Evolutionary conservation across 1,140 invertebrate species (phyloP).

Genomic region (Bombus breviceps): DNA sequence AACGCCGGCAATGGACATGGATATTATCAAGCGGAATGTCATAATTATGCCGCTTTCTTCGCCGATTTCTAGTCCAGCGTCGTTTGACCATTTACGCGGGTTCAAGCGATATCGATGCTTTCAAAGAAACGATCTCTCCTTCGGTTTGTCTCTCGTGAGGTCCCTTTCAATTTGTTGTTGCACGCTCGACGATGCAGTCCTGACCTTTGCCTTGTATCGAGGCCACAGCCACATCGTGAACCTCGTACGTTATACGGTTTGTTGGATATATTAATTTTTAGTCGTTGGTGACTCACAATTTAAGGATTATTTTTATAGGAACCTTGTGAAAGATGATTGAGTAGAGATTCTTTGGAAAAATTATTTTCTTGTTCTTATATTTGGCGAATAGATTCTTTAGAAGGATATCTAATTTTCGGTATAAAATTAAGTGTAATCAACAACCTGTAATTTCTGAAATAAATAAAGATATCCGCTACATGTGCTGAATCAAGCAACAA

Average conservation of each 20-base stretch:
- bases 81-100: not conserved
- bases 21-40: constrained; percentile 34
- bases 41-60: constrained; percentile 43
- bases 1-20: not conserved
- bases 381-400: too few species aligned
- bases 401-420: too few species aligned
- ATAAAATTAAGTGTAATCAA: too few species aligned
- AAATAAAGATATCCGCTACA: too few species aligned
- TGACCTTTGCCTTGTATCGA: constrained; percentile 36
- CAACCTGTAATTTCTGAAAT: too few species aligned
- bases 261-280: not conserved
- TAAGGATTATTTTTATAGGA: not conserved
- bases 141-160: not conserved
- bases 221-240: not conserved
- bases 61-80: constrained; percentile 17
- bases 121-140: constrained; percentile 25
- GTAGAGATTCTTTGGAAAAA: too few species aligned
- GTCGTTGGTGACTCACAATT: not conserved
- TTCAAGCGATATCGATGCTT: not conserved
- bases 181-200: not conserved
- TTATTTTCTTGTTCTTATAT: too few species aligned
- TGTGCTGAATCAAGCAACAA: too few species aligned
- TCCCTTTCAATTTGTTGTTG: constrained; percentile 41
- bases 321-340: not conserved
- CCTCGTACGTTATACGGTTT: not conserved